Conservation (phyloP, 1,140 invertebrate genomes). For the Rhizoglyphus robini region DNA sequence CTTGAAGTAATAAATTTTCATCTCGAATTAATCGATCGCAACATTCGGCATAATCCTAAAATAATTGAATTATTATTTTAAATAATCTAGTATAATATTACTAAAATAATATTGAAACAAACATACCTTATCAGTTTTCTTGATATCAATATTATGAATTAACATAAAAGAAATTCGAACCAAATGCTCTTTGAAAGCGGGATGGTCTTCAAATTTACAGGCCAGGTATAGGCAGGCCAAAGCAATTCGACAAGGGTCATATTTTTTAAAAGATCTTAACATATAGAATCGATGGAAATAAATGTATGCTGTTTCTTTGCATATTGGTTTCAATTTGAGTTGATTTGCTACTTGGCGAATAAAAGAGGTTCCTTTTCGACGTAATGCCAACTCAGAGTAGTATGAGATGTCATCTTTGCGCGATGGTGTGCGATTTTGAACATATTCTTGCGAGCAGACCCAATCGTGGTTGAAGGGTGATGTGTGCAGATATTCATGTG, state of each 20-base stretch:
- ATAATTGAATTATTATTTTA: background rate
- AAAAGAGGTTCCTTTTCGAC: conserved; percentile 2
- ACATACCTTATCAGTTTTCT: conserved; percentile 8
- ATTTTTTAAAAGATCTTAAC: conserved; percentile 1
- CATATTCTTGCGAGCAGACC: background rate
- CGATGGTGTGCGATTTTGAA: conserved; percentile 1
- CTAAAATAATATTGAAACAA: background rate
- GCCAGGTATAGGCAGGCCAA: background rate
- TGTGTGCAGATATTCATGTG: too few relatives aligned
- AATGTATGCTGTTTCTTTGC: conserved; percentile 6
- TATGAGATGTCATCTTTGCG: background rate
- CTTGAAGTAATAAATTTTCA: conserved; percentile 6
- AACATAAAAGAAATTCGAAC: background rate
- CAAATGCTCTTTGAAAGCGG: background rate
- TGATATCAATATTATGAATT: background rate
- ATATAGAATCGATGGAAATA: conserved; percentile 15
- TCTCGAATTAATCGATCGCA: conserved; percentile 7
- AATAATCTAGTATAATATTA: background rate
- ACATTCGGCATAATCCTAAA: conserved; percentile 1
- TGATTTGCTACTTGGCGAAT: background rate
- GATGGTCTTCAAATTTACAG: conserved; percentile 11
- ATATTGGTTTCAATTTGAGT: conserved; percentile 8
- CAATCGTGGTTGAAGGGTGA: background rate
- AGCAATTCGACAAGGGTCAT: background rate
- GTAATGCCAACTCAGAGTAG: background rate